These are phyloP conservation scores for Malaclemys terrapin DNA, from an alignment of 2,113 vertebrate species.

Conservation along the genomic window DNA sequence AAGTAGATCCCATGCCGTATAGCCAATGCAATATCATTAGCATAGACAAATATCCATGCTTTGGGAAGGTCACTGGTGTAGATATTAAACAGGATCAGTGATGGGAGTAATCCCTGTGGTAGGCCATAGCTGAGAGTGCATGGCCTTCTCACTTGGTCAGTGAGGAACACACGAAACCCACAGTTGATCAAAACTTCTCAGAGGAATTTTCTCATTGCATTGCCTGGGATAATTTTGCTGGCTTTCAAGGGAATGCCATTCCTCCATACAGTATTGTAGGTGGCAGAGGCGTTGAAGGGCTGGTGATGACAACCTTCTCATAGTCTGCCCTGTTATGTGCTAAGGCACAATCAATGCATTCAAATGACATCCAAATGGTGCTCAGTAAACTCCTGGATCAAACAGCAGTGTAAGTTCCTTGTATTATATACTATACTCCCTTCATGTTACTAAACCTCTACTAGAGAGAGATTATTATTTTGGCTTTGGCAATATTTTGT, in stretches of 20 bases:
- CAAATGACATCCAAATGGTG: not conserved
- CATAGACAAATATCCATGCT: not conserved
- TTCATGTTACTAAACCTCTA: not conserved
- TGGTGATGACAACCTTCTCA: not conserved
- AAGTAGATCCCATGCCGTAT: not conserved
- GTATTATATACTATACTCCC: not conserved
- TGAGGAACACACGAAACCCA: not conserved
- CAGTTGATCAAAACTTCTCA: not conserved
- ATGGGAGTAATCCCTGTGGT: not conserved
- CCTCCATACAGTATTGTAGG: not conserved
- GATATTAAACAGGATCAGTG: not conserved
- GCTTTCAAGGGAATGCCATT: not conserved
- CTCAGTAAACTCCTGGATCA: not conserved
- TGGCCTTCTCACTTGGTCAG: not conserved
- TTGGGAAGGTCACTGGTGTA: not conserved
- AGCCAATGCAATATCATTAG: not conserved
- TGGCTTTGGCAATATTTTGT: not conserved
- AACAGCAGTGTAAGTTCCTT: not conserved
- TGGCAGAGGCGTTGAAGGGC: not conserved
- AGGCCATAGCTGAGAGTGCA: not conserved
- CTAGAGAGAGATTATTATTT: not conserved
- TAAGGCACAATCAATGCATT: not conserved
- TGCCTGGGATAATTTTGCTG: not conserved
- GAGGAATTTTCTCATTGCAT: not conserved
- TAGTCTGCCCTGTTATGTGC: not conserved